Percentiles rank a stretch among this genome's conserved stretches.
Conservation (phyloP, 2,113 vertebrate genomes). For the Motacilla alba region DNA sequence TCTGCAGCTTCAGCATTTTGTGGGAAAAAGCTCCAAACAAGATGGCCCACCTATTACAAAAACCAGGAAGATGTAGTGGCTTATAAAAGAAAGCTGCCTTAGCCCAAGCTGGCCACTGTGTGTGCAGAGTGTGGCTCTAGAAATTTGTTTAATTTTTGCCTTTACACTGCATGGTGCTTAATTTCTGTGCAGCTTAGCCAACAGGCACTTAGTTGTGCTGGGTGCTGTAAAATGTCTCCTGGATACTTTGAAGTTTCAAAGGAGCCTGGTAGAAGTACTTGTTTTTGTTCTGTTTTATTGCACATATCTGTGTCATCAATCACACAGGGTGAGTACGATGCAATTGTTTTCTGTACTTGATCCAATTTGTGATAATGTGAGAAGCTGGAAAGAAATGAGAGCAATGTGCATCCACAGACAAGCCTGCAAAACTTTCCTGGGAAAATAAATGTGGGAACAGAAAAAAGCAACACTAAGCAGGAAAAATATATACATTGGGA, state of each 20-base stretch:
- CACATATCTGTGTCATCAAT: neutral
- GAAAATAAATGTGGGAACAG: neutral
- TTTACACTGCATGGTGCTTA: neutral
- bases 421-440: neutral
- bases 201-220: neutral
- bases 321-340: neutral
- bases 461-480: neutral
- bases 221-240: neutral
- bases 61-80: neutral
- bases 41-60: neutral
- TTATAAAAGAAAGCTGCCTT: neutral
- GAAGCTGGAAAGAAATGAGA: neutral
- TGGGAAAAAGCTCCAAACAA: neutral
- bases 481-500: neutral
- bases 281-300: neutral
- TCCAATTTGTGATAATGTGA: neutral
- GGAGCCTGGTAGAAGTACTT: neutral
- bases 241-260: neutral
- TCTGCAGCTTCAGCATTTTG: neutral
- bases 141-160: neutral
- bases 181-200: neutral
- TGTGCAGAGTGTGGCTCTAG: neutral
- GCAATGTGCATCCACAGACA: neutral
- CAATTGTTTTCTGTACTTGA: neutral
- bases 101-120: neutral